Evolutionary conservation across 2,888 invertebrate species (phyloP), one percentile per base, ranked within the genome.

Genomic region (Drosophila trichaetosa): DNA sequence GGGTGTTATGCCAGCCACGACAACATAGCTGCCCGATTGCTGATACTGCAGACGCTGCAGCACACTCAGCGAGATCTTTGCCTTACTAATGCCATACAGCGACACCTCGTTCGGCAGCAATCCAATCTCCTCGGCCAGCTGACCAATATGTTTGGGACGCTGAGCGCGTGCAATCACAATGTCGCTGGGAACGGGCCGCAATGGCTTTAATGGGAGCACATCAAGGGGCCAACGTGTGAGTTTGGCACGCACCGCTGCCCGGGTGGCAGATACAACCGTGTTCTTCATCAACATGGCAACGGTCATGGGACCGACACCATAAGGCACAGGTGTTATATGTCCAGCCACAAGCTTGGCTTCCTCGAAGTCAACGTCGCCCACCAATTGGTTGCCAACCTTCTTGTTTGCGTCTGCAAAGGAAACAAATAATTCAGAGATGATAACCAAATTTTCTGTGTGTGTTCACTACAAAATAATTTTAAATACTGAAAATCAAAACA

Each of bases 261-360:
- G 94, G 83, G 95, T 94, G 11, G 98, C 98, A 59, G 98, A 96
- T 78, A 96, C 94, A 40, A 98, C 97, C 0, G 99, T 99, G 94
- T 99, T 99, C 86, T 96, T 95, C 97, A 99, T 98, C 38, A 98
- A 94, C 98, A 99, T 99, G 27, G 99, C 98, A 76, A 99, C 99
- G 0, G 99, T 99, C 99, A 99, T 99, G 21, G 99, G 99, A 0
- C 99, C 99, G 71, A 99, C 99, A 74, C 99, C 99, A 65, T 97
- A 97, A 16, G 98, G 98, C 58, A 99, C 99, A 6, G 99, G 99
- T 31, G 99, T 99, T 4, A 99, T 97, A 93, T 95, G 96, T 1
- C 97, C 96, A 21, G 99, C 99, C 73, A 97, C 96, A 82, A 95
- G 93, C 80, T 94, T 94, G 7, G 97, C 99, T 91, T 97, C 97